Evolutionary conservation across 2,888 invertebrate species (phyloP).

Genomic region (Drosophila quinaria): DNA sequence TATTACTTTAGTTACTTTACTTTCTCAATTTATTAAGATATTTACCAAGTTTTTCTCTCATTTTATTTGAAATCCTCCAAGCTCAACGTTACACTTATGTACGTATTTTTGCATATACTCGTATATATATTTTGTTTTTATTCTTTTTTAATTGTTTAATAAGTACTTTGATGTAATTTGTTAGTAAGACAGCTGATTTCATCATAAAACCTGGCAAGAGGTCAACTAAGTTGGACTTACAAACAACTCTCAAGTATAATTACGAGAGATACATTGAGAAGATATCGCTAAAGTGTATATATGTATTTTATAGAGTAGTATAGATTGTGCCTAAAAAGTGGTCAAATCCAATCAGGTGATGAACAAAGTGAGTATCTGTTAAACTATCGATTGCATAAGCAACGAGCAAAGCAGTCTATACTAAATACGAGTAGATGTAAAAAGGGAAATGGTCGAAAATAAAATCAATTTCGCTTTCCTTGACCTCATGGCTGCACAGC

Average conservation of each 20-base stretch:
- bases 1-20: neutral
- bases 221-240: conserved; percentile 47
- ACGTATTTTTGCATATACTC: too few species aligned
- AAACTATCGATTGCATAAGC: conserved; percentile 58
- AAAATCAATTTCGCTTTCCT: conserved; percentile 79
- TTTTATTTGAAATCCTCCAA: neutral
- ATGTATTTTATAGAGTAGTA: neutral
- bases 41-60: neutral
- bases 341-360: conserved; percentile 28
- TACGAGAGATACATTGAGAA: neutral
- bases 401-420: neutral
- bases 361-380: conserved; percentile 14
- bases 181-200: conserved; percentile 49
- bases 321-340: neutral
- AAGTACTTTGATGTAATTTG: conserved; percentile 24
- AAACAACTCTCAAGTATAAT: conserved; percentile 2
- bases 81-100: neutral
- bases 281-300: neutral
- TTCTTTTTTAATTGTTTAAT: conserved; percentile 18
- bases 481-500: conserved; percentile 58
- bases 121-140: conserved; percentile 9
- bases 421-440: neutral
- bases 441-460: conserved; percentile 15
- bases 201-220: conserved; percentile 56
- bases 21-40: neutral